Percentiles rank a stretch among this genome's conserved stretches.
phyloP scores from a whole-genome alignment of 2,797 vertebrate genomes.

The Muraenolepis orangiensis region DNA sequence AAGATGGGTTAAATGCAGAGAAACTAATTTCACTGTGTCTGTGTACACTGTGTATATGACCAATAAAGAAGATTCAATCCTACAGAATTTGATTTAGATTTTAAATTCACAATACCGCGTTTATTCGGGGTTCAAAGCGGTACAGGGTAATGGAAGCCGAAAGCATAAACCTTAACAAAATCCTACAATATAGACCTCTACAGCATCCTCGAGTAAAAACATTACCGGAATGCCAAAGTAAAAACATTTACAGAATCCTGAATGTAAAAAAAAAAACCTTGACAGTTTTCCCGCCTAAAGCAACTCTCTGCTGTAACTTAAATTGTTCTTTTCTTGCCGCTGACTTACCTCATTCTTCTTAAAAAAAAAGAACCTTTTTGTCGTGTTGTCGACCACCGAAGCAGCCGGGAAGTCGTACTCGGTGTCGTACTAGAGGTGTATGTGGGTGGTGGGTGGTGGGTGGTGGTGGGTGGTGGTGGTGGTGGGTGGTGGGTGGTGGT shows the following conservation, averaged over 20 bases:
- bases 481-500: not conserved
- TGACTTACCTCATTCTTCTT: not conserved
- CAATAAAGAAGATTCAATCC: too few relatives aligned
- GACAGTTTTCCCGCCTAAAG: not conserved
- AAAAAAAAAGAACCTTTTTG: not conserved
- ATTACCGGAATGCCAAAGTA: not conserved
- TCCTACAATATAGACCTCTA: not conserved
- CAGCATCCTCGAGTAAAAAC: not conserved
- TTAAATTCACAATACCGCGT: too few relatives aligned
- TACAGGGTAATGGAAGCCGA: not conserved
- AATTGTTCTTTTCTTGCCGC: not conserved
- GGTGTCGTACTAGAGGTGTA: not conserved
- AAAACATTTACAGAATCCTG: not conserved
- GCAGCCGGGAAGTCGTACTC: not conserved
- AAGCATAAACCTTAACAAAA: not conserved
- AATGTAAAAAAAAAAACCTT: not conserved
- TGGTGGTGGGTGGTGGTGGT: not conserved
- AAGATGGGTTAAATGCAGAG: too few relatives aligned
- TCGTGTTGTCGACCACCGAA: not conserved
- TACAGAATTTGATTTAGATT: too few relatives aligned
- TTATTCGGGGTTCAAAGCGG: too few relatives aligned
- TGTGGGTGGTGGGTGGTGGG: not conserved
- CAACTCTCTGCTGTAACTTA: not conserved
- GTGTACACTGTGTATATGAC: too few relatives aligned
- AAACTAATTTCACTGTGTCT: too few relatives aligned